Evolutionary conservation across 1,140 invertebrate species (phyloP).

Genomic region (Polyergus mexicanus): DNA sequence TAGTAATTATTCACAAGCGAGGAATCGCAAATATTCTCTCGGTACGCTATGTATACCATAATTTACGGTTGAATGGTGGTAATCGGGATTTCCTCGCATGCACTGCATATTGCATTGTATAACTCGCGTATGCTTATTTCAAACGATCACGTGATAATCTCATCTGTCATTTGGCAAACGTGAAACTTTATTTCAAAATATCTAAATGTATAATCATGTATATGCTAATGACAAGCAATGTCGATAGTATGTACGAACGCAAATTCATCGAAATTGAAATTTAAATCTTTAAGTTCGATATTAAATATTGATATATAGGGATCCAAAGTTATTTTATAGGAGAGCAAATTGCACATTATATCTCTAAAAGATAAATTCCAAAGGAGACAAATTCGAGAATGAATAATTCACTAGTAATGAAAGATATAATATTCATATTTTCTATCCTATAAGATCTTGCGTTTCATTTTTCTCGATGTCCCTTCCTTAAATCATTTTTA

Average conservation of each 20-base stretch:
- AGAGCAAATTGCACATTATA: neutral
- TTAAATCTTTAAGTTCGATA: neutral
- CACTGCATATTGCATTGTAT: constrained; percentile 45
- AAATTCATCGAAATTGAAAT: constrained; percentile 3
- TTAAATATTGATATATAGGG: constrained; percentile 26
- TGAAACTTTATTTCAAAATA: constrained; percentile 17
- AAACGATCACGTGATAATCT: constrained; percentile 62
- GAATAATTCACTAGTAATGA: neutral
- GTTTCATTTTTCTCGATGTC: neutral
- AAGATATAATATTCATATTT: neutral
- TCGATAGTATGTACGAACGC: neutral
- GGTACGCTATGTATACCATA: constrained; percentile 50
- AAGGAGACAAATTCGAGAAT: neutral
- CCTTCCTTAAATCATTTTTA: neutral
- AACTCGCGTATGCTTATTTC: constrained; percentile 65
- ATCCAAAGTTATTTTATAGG: neutral
- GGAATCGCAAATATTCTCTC: constrained; percentile 73
- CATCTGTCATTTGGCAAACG: constrained; percentile 51
- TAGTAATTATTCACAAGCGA: constrained; percentile 73
- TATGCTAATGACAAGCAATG: neutral
- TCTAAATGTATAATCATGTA: neutral
- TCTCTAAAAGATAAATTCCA: neutral
- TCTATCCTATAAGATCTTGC: neutral
- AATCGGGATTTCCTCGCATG: constrained; percentile 69
- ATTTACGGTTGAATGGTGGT: constrained; percentile 71